Evolutionary conservation across 1,140 invertebrate genomes (phyloP).

Genomic region (Drosophila neocordata): DNA sequence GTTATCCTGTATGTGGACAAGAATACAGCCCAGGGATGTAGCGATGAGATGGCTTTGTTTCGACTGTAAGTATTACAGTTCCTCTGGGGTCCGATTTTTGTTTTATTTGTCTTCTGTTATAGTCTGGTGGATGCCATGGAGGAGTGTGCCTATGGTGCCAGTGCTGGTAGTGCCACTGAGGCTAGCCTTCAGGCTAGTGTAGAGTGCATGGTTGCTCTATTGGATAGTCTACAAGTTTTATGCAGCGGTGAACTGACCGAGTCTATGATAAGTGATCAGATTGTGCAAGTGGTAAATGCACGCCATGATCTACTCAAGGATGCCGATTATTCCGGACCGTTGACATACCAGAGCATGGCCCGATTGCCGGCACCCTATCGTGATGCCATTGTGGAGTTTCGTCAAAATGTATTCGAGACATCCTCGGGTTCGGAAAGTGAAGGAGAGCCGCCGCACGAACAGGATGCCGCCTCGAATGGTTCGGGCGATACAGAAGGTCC

Average conservation of each 20-base stretch:
- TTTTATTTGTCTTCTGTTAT: neutral
- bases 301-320: slow-evolving; percentile 89
- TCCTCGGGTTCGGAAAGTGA: slow-evolving; percentile 84
- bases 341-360: slow-evolving; percentile 93
- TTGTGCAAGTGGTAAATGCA: slow-evolving; percentile 87
- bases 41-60: slow-evolving; percentile 95
- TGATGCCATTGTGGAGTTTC: slow-evolving; percentile 84
- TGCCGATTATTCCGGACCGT: slow-evolving; percentile 91
- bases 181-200: slow-evolving; percentile 90
- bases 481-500: slow-evolving; percentile 90
- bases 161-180: slow-evolving; percentile 87
- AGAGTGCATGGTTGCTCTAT: slow-evolving; percentile 91
- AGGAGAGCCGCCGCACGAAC: slow-evolving; percentile 83
- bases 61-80: slow-evolving; percentile 88
- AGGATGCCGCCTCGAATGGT: slow-evolving; percentile 84
- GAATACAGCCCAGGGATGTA: slow-evolving; percentile 89
- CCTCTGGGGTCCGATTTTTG: neutral
- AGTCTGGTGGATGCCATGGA: slow-evolving; percentile 96
- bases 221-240: slow-evolving; percentile 92
- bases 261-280: slow-evolving; percentile 82
- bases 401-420: slow-evolving; percentile 85
- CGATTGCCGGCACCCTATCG: slow-evolving; percentile 90
- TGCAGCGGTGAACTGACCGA: slow-evolving; percentile 88
- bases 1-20: slow-evolving; percentile 89
- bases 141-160: slow-evolving; percentile 87